Percentiles rank a stretch among this genome's conserved stretches.
Evolutionary conservation across 2,797 vertebrate species (phyloP).

Genomic region (Eulemur coronatus): DNA sequence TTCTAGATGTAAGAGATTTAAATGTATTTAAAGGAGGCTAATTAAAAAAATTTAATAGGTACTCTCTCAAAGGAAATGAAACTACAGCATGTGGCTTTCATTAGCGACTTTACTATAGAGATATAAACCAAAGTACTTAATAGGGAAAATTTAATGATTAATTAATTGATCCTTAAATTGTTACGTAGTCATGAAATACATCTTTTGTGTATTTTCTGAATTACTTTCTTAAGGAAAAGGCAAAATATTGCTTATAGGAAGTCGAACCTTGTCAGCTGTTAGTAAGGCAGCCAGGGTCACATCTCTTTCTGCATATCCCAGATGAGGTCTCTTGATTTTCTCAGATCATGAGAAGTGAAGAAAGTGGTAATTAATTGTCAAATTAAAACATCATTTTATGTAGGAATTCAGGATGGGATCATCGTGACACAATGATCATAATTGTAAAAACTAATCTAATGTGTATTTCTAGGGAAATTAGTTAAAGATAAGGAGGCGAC

Average conservation of each 20-base stretch:
- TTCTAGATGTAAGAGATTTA: conserved; percentile 15
- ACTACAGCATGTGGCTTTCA: conserved; percentile 26
- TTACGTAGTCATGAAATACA: not conserved
- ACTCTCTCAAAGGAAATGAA: conserved; percentile 47
- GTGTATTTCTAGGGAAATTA: not conserved
- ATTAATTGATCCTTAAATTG: conserved; percentile 52
- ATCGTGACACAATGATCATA: not conserved
- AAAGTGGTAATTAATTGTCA: conserved; percentile 47
- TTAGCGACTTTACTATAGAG: conserved; percentile 39
- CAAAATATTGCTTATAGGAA: not conserved
- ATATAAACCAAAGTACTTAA: conserved; percentile 44
- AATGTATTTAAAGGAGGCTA: conserved; percentile 44
- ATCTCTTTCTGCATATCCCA: not conserved
- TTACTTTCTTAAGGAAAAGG: conserved; percentile 23
- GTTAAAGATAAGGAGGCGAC: not conserved
- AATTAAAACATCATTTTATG: conserved; percentile 23
- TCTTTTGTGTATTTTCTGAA: conserved; percentile 48
- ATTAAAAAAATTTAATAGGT: conserved; percentile 44
- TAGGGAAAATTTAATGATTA: conserved; percentile 44
- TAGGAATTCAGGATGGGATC: not conserved
- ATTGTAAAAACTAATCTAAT: not conserved
- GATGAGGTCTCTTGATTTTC: conserved; percentile 11
- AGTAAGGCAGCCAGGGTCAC: not conserved
- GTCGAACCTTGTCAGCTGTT: conserved; percentile 22
- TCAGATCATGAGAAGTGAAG: conserved; percentile 24